Conservation (phyloP, 2,888 invertebrate genomes). For the Arenicola marina region DNA sequence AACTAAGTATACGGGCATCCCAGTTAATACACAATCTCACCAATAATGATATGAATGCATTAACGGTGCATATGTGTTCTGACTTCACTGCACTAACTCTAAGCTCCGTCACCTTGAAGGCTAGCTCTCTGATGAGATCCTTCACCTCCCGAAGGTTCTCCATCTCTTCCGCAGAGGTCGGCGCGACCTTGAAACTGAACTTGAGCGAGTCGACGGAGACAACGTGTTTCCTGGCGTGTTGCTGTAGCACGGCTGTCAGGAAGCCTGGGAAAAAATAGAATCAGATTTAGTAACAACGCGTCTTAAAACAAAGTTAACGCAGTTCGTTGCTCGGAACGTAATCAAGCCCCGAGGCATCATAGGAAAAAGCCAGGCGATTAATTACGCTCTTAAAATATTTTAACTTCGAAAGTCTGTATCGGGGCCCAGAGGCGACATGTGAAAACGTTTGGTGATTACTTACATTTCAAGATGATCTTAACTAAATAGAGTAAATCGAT, state of each 20-base stretch:
- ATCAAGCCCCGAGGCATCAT: too few relatives aligned
- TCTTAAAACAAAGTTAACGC: too few relatives aligned
- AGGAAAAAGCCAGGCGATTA: too few relatives aligned
- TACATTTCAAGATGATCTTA: too few relatives aligned
- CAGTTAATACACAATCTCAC: too few relatives aligned
- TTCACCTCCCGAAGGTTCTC: constrained; percentile 41
- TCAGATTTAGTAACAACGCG: background rate
- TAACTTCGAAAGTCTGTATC: too few relatives aligned
- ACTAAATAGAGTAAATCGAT: too few relatives aligned
- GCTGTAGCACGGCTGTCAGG: constrained; percentile 60
- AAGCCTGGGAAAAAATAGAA: constrained; percentile 47
- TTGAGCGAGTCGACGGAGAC: constrained; percentile 58
- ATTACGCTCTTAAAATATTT: too few relatives aligned
- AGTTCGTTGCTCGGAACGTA: too few relatives aligned
- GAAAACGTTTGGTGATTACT: too few relatives aligned
- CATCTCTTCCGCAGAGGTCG: constrained; percentile 32
- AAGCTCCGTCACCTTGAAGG: constrained; percentile 40
- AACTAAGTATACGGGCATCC: too few relatives aligned
- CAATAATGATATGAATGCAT: background rate
- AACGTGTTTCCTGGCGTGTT: constrained; percentile 56
- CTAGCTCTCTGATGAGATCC: constrained; percentile 40
- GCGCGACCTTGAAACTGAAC: constrained; percentile 49
- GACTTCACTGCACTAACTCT: background rate
- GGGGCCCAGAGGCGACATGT: too few relatives aligned
- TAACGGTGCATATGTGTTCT: background rate